phyloP scores from a whole-genome alignment of 2,888 invertebrate species.

The Agriopis marginaria region DNA sequence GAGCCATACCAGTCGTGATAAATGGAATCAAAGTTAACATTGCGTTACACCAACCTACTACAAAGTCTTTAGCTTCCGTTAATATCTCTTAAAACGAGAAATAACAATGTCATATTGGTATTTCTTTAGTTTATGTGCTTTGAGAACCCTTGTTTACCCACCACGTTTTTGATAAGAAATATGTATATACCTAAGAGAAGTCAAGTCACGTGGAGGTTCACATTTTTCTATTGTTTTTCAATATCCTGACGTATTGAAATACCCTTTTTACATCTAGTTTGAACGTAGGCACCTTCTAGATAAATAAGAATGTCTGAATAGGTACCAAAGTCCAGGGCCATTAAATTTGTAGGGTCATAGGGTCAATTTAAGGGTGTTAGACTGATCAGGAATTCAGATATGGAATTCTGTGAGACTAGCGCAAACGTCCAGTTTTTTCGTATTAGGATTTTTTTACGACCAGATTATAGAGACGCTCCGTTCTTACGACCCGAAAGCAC shows the following conservation, averaged over 20 bases:
- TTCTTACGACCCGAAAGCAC: too few species aligned
- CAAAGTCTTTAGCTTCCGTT: too few species aligned
- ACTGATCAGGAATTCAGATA: too few species aligned
- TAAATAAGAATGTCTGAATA: neutral
- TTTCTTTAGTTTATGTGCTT: conserved; percentile 16
- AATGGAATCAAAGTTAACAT: too few species aligned
- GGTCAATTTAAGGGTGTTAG: too few species aligned
- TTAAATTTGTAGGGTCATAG: neutral
- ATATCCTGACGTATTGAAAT: conserved; percentile 11
- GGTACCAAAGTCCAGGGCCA: neutral
- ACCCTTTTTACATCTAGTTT: neutral
- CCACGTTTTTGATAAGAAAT: conserved; percentile 53
- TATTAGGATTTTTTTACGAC: too few species aligned
- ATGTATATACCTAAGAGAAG: conserved; percentile 9
- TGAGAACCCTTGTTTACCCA: conserved; percentile 42
- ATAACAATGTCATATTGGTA: neutral
- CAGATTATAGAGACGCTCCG: too few species aligned
- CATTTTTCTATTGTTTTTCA: conserved; percentile 45
- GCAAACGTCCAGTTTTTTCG: too few species aligned
- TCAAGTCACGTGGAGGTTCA: conserved; percentile 59
- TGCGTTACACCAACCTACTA: too few species aligned
- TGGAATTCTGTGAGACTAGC: too few species aligned
- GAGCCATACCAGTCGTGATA: too few species aligned
- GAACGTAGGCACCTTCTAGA: neutral
- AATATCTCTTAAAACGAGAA: too few species aligned